A percentile compares a stretch with the other conserved stretches of the same genome.
These are phyloP conservation scores for Anas platyrhynchos DNA, from an alignment of 2,113 vertebrate species.

Conservation along the genomic window DNA sequence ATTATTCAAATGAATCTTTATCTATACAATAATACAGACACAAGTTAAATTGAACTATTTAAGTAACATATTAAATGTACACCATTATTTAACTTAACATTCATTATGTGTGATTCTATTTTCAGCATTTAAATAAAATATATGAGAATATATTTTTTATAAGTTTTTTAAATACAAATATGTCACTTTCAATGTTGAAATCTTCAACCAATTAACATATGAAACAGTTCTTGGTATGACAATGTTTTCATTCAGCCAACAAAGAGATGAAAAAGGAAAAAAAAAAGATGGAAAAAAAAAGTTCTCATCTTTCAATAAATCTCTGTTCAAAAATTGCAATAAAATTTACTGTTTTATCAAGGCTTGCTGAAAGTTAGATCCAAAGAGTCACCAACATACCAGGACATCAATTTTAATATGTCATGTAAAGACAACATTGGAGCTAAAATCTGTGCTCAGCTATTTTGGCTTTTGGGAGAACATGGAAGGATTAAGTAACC, in stretches of 20 bases:
- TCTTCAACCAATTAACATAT: not conserved
- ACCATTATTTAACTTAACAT: not conserved
- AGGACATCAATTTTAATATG: constrained; percentile 36
- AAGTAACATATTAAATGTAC: not conserved
- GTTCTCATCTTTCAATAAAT: not conserved
- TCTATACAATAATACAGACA: not conserved
- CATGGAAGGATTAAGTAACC: not conserved
- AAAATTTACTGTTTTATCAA: constrained; percentile 54
- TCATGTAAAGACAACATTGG: not conserved
- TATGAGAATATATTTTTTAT: not conserved
- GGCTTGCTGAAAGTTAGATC: constrained; percentile 45
- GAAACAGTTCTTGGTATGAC: not conserved
- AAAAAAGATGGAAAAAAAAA: not conserved
- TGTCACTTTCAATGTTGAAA: not conserved
- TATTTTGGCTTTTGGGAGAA: constrained; percentile 38
- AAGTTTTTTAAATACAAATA: not conserved
- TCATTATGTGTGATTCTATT: not conserved
- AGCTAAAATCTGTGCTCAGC: not conserved
- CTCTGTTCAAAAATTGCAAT: not conserved
- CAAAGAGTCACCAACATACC: constrained; percentile 22
- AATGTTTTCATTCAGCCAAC: not conserved
- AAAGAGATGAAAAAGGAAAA: not conserved
- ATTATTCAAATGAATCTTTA: not conserved
- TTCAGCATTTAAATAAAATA: not conserved
- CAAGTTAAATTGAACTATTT: not conserved